Conservation (phyloP, 2,113 vertebrate species). For the Isurus oxyrinchus region DNA sequence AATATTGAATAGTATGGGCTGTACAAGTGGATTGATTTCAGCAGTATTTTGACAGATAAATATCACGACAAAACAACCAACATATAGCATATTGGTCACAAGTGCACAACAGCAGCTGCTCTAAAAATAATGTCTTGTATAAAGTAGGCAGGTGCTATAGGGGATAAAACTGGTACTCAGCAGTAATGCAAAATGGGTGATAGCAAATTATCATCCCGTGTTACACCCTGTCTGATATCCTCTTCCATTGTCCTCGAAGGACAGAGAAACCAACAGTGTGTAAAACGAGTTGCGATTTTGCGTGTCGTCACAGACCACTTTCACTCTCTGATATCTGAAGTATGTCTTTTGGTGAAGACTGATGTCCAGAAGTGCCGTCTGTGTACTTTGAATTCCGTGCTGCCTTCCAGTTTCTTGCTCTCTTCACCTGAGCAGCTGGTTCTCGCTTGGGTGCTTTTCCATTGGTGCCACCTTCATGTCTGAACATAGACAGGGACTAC, state of each 20-base stretch:
- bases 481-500: background rate
- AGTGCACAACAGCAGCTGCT: background rate
- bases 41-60: background rate
- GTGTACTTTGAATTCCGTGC: background rate
- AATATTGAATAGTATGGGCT: background rate
- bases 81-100: background rate
- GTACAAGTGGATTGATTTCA: background rate
- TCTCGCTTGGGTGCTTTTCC: background rate
- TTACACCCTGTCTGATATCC: background rate
- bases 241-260: background rate
- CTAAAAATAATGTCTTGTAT: background rate
- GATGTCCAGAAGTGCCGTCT: background rate
- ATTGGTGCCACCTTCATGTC: background rate
- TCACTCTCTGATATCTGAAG: background rate
- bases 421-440: background rate
- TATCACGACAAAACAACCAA: constrained; percentile 2
- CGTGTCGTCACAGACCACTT: background rate
- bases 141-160: background rate
- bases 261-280: background rate
- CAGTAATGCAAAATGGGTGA: background rate
- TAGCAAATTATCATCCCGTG: background rate
- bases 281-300: background rate
- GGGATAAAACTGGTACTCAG: background rate
- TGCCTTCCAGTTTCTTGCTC: background rate
- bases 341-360: background rate